Base-by-base conservation (phyloP, 35 echinoderm and acorn worm genomes). In the Apostichopus californicus region DNA sequence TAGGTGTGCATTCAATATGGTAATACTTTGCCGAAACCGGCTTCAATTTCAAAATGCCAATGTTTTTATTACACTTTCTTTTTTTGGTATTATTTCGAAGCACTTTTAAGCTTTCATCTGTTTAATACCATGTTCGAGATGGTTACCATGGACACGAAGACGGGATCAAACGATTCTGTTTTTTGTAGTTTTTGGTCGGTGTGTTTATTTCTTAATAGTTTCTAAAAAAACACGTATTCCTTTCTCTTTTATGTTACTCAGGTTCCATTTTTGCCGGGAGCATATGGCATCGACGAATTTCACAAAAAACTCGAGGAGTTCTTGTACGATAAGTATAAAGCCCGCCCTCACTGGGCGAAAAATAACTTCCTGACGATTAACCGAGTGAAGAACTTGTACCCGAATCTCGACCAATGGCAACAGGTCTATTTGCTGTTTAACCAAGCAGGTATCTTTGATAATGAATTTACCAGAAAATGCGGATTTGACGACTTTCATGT, bases 231-330 rank as follows among this genome's bases (percentile, higher is more conserved):
- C 8, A 46, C 10, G 83, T 46, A 20, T 81, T 18, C 58, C 77
- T 92, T 5, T 92, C 24, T 92, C 21, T 60, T 8, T 54, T 81
- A 3, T 83, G 54, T 96, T 26, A 53, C 55, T 6, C 56, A 98
- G 96, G 96, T 98, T 24, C 94, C 96, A 12, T 98, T 95, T 78
- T 77, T 98, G 12, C 96, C 96, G 9, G 96, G 94, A 46, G 93
- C 96, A 20, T 98, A 98, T 68, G 96, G 94, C n/a, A 95, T 98
- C 53, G 92, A 98, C 89, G 94, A 98, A 61, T 98, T 95, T 57
- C 96, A 98, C 77, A 77, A 89, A 57, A 95, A 95, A 63, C 60
- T 98, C 34, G 96, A 98, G 77, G 96, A 98, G 63, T 92, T 93
- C n/a, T 77, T 98, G 10, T 98, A 93, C 83, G 87, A 56, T 3